phyloP scores from a whole-genome alignment of 2,888 invertebrate species.

The Tuta absoluta region DNA sequence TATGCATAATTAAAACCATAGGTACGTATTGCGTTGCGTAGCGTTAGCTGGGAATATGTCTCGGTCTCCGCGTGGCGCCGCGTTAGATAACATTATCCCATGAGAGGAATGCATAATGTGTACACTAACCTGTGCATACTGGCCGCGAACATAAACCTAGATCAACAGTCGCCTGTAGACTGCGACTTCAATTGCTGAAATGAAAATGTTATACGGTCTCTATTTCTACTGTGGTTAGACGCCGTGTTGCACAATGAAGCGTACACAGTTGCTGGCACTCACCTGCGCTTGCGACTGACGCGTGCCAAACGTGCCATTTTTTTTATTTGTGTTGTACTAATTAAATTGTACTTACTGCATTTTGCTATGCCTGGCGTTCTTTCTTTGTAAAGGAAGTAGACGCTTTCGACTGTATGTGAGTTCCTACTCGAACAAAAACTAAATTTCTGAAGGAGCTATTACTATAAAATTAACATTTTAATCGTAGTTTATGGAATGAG shows the following conservation, averaged over 20 bases:
- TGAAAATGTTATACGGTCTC: conserved; percentile 17
- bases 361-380: neutral
- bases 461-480: neutral
- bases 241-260: too few species aligned
- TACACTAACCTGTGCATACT: too few species aligned
- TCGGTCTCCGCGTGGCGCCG: too few species aligned
- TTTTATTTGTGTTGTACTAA: neutral
- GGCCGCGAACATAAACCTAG: too few species aligned
- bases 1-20: too few species aligned
- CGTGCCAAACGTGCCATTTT: conserved; percentile 20
- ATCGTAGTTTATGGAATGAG: neutral
- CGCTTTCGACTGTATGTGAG: neutral
- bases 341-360: neutral
- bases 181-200: too few species aligned
- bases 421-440: neutral
- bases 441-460: neutral
- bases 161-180: too few species aligned
- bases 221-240: too few species aligned
- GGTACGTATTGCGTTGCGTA: too few species aligned
- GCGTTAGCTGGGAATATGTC: too few species aligned
- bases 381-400: neutral
- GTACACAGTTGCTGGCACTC: conserved; percentile 23
- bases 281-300: conserved; percentile 34
- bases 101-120: too few species aligned
- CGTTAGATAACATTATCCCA: too few species aligned